Percentiles rank a stretch among this genome's conserved stretches.
phyloP scores from a whole-genome alignment of 2,113 vertebrate species.

The Centropus unirufus region DNA sequence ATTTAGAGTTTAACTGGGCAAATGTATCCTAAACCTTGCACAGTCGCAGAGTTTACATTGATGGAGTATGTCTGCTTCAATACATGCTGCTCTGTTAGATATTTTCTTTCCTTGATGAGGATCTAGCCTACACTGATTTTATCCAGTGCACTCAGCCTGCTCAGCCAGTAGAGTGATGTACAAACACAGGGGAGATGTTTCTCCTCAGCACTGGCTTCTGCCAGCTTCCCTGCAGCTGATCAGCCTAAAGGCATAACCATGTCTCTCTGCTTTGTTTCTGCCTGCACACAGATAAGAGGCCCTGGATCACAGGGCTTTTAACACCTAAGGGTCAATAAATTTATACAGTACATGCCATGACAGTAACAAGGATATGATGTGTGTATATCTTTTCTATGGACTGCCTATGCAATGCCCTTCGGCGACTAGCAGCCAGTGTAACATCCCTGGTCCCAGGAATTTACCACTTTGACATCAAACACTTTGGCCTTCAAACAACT shows the following conservation, averaged over 20 bases:
- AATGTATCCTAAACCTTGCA: background rate
- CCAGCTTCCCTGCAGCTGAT: background rate
- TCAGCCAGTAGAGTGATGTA: background rate
- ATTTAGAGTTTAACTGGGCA: background rate
- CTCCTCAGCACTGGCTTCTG: background rate
- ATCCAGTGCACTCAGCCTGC: fast-evolving
- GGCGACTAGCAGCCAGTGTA: background rate
- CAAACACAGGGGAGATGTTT: background rate
- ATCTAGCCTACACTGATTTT: fast-evolving
- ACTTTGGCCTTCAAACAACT: background rate
- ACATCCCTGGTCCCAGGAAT: background rate
- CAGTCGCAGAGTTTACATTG: background rate
- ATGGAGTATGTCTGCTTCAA: background rate
- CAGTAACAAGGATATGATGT: background rate
- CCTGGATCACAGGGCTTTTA: slow-evolving; percentile 10
- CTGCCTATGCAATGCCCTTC: background rate
- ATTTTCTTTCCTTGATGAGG: background rate
- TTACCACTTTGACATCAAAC: background rate
- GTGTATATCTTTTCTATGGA: background rate
- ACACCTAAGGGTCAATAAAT: background rate
- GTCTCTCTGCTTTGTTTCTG: background rate
- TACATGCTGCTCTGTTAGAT: fast-evolving
- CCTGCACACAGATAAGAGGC: background rate
- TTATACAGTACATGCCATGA: background rate
- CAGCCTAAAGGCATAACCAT: background rate